Evolutionary conservation across 2,797 vertebrate genomes (phyloP).

Genomic region (Pogoniulus pusillus): DNA sequence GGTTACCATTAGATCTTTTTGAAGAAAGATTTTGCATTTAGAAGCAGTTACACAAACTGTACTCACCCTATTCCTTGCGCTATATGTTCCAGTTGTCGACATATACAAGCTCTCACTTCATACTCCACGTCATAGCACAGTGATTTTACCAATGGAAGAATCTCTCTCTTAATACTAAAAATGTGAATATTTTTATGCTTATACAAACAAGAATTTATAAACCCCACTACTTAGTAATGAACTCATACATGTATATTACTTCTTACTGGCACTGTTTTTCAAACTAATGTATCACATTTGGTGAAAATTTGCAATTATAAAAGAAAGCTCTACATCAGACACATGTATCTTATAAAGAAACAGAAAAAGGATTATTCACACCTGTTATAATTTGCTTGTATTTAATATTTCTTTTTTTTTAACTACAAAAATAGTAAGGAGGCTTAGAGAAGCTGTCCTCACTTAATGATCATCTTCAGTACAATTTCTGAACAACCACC

Average conservation of each 20-base stretch:
- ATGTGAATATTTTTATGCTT: background rate
- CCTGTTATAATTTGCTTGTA: background rate
- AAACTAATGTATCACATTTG: background rate
- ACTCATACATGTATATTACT: background rate
- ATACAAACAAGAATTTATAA: background rate
- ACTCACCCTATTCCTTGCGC: slow-evolving; percentile 90
- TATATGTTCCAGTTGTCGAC: slow-evolving; percentile 89
- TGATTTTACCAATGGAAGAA: slow-evolving; percentile 90
- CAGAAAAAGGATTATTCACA: background rate
- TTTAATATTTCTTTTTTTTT: background rate
- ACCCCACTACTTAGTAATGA: background rate
- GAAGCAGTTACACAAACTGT: background rate
- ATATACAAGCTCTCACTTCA: slow-evolving; percentile 93
- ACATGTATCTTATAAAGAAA: background rate
- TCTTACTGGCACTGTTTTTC: background rate
- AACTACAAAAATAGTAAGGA: background rate
- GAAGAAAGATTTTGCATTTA: background rate
- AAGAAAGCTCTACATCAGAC: background rate
- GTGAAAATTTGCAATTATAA: background rate
- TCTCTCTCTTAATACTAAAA: slow-evolving; percentile 90
- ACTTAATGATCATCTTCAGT: background rate
- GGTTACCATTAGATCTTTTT: background rate
- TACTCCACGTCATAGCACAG: slow-evolving; percentile 91
- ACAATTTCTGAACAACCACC: background rate
- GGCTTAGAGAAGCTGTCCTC: background rate